Base-by-base conservation (phyloP, 2,888 invertebrate species). In the Carabus problematicus region DNA sequence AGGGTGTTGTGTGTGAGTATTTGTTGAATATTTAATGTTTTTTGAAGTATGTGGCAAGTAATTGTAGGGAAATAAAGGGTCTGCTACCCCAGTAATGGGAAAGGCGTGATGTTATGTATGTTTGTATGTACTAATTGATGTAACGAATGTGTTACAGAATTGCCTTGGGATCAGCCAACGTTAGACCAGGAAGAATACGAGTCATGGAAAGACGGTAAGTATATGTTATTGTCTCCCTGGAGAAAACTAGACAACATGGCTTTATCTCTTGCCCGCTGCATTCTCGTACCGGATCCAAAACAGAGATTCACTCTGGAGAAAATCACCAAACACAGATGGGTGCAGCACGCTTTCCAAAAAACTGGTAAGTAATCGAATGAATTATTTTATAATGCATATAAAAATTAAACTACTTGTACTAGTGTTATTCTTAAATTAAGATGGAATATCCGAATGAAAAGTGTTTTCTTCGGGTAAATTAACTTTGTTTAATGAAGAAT, bases 131-230 rank as follows among this genome's bases (percentile, higher is more conserved):
- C 2, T 7, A 12, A 11, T 47, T 41, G 70, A 3, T 45, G 45
- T 45, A 47, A 29, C 6, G 29, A 18, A 14, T 72, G 62, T 69
- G 69, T 76, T 81, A 14, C 83, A 96, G 97, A 98, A 83, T 82
- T 98, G 76, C 97, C 98, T 54, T 98, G 98, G 98, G 93, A 95
- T 83, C 90, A 92, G 78, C 93, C 98, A 6, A 84, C 86, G 70
- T 78, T 81, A 58, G 84, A 85, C 18, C 93, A 92, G 79, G 77
- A 81, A 71, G 93, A 95, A 77, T 97, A 88, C 82, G 81, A 84
- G 56, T 86, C 87, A 71, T 97, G 94, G 93, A 88, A 86, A 76
- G 86, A 87, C 42, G 88, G 89, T 74, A 83, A 84, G 72, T 90
- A 90, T 80, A 85, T 88, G 74, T 84, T 85, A 47, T 82, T 84